A percentile compares a stretch with the other conserved stretches of the same genome.
These are phyloP conservation scores for Nematolebias whitei DNA, from an alignment of 2,113 vertebrate genomes.

Conservation along the genomic window DNA sequence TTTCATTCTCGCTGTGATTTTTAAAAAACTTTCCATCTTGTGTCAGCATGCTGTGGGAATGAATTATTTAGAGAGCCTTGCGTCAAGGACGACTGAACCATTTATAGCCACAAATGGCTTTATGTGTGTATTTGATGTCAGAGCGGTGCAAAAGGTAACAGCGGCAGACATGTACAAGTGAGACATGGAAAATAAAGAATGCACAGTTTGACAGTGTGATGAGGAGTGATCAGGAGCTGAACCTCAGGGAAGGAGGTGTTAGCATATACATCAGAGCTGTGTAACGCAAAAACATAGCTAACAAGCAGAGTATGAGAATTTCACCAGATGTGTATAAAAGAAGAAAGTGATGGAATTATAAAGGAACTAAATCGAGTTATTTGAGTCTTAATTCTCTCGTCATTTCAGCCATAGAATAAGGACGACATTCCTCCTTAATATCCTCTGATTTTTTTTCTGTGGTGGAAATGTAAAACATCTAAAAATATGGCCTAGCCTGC, in stretches of 20 bases:
- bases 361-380: not conserved
- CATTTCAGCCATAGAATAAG: not conserved
- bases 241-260: slow-evolving; percentile 13
- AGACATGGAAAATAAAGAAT: slow-evolving; percentile 45
- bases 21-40: not conserved
- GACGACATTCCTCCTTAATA: too few relatives aligned
- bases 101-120: slow-evolving; percentile 58
- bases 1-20: not conserved
- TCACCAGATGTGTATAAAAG: too few relatives aligned
- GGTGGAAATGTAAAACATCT: not conserved
- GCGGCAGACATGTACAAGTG: slow-evolving; percentile 16
- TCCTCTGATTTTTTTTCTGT: not conserved
- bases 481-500: not conserved
- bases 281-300: not conserved
- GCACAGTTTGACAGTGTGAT: slow-evolving; percentile 46
- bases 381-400: too few relatives aligned
- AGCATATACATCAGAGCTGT: slow-evolving; percentile 15
- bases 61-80: slow-evolving; percentile 56
- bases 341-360: not conserved
- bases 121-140: slow-evolving; percentile 34
- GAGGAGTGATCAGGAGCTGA: slow-evolving; percentile 56
- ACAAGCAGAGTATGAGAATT: not conserved
- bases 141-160: slow-evolving; percentile 25
- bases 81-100: slow-evolving; percentile 26
- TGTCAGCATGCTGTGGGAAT: slow-evolving; percentile 37